Evolutionary conservation across 2,888 invertebrate genomes (phyloP), one percentile per base, ranked within the genome.

Genomic region (Gastrophysa polygoni): DNA sequence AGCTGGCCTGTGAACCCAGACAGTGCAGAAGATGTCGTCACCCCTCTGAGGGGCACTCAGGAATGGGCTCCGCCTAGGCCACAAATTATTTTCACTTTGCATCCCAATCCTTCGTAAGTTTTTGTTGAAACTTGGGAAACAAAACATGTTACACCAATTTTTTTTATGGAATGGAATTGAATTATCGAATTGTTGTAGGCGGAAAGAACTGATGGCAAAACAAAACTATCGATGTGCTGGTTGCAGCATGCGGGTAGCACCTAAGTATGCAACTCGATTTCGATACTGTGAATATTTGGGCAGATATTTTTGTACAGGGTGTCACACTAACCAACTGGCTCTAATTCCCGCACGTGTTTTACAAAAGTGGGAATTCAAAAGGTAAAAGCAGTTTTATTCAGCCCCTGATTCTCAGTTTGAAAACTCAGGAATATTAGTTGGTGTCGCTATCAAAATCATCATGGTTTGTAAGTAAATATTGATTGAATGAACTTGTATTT

Each of bases 61-160:
- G 91, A 91, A 74, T 94, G 93, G 93, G 93, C 93, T 0, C 93
- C 93, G 11, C 93, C 93, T 0, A 83, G 93, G 60, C 87, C 90
- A 29, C 93, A 93, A 81, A 90, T 93, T 55, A 93, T 94, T 68
- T 91, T 92, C 73, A 92, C 90, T 1, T 83, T 89, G 59, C 92
- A 92, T 82, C 87, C 89, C 2, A 69, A 84, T 10, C 86, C 87
- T 44, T 85, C 86, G 91, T 92, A 84, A 83, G 85, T 80, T 64
- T 16, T 47, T 49, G 20, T 18, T 54, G 24, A 43, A 6, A 6
- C 5, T 43, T 2, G 4, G 1, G 48, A 48, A 48, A n/a, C n/a
- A n/a, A n/a, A n/a, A n/a, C n/a, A n/a, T n/a, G n/a, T n/a, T n/a
- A 48, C 20, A 2, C 18, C 7, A 2, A 48, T 11, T 4, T 38